These are phyloP conservation scores for Saxidomus purpurata DNA, from an alignment of 1,140 invertebrate genomes.

Conservation along the genomic window DNA sequence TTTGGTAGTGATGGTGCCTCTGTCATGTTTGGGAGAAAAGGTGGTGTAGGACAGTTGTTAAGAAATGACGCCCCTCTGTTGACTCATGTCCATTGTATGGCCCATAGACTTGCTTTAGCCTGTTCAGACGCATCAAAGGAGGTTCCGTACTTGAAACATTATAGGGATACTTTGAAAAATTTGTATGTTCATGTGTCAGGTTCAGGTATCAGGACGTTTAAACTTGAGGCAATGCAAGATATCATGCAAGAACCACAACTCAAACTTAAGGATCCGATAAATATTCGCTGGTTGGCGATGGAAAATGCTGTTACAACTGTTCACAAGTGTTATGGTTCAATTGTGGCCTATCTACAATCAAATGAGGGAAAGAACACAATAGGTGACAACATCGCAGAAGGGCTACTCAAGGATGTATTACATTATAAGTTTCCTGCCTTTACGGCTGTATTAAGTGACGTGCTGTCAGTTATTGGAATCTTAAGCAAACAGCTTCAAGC, in stretches of 20 bases:
- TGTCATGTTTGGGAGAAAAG: conserved; percentile 25
- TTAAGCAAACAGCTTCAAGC: conserved; percentile 6
- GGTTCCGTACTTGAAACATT: neutral
- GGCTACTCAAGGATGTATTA: conserved; percentile 29
- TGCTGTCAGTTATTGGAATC: conserved; percentile 1
- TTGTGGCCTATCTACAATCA: neutral
- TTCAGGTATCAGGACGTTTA: conserved; percentile 16
- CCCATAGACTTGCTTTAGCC: conserved; percentile 40
- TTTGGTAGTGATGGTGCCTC: conserved; percentile 34
- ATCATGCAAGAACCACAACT: conserved; percentile 18
- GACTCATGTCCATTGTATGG: conserved; percentile 38
- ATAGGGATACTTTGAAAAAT: conserved; percentile 6
- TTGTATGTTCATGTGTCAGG: conserved; percentile 29
- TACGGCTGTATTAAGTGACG: neutral
- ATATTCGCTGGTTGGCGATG: conserved; percentile 25
- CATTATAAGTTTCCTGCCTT: conserved; percentile 48
- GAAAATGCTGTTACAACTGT: conserved; percentile 20
- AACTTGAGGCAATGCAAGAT: conserved; percentile 33
- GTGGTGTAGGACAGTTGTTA: conserved; percentile 8
- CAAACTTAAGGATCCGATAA: conserved; percentile 34
- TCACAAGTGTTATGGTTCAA: conserved; percentile 11
- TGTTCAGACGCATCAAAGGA: conserved; percentile 29
- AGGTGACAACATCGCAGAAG: conserved; percentile 22
- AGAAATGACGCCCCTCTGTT: neutral
- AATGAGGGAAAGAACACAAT: conserved; percentile 34